These are phyloP conservation scores for Gymnoscopelus braueri DNA, from an alignment of 2,797 vertebrate species.

Conservation along the genomic window DNA sequence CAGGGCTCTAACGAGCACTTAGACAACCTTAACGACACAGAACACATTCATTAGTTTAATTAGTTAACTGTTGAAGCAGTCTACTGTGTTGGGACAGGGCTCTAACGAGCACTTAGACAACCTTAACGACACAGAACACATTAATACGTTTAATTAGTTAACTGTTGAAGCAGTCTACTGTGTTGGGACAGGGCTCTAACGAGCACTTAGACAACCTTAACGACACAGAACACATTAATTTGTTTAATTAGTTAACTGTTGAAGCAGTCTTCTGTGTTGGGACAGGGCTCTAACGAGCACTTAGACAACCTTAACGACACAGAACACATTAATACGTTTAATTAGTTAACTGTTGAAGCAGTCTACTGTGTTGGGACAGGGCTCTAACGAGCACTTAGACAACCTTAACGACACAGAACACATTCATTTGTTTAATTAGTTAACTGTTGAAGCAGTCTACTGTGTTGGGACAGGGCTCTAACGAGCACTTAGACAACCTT, in stretches of 20 bases:
- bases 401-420: background rate
- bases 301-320: constrained; percentile 72
- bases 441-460: background rate
- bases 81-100: background rate
- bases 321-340: background rate
- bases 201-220: constrained; percentile 66
- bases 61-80: background rate
- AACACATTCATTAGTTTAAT: background rate
- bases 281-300: constrained; percentile 70
- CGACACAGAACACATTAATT: background rate
- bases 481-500: constrained; percentile 80
- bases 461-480: constrained; percentile 32
- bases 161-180: constrained; percentile 91
- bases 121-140: background rate
- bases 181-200: constrained; percentile 87
- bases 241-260: too few relatives aligned
- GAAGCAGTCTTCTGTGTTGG: background rate
- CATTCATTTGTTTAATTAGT: too few relatives aligned
- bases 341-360: constrained; percentile 85
- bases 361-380: constrained; percentile 90
- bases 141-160: too few relatives aligned
- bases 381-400: constrained; percentile 74
- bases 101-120: constrained; percentile 82
- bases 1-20: constrained; percentile 87
- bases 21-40: constrained; percentile 37